phyloP scores from a whole-genome alignment of 2,113 vertebrate genomes.

The Progne subis region DNA sequence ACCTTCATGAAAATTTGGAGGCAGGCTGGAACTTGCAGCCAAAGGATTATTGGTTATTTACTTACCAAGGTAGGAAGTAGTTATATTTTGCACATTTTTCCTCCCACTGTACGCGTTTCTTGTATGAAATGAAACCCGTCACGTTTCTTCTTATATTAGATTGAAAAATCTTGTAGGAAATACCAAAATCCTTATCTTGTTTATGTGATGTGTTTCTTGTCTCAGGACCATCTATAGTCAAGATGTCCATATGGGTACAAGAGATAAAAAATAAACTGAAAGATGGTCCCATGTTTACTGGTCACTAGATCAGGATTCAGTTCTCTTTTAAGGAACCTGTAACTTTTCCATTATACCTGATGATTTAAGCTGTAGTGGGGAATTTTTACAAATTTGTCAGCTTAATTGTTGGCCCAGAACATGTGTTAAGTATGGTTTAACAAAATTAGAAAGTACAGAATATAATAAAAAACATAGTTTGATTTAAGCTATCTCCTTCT shows the following conservation, averaged over 20 bases:
- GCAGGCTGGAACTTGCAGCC: not conserved
- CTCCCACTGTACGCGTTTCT: rapidly evolving
- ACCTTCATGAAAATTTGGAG: not conserved
- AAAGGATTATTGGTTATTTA: not conserved
- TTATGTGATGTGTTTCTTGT: not conserved
- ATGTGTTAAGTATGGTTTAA: not conserved
- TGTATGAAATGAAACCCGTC: not conserved
- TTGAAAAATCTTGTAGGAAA: not conserved
- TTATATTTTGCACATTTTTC: not conserved
- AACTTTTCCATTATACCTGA: not conserved
- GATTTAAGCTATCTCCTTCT: not conserved
- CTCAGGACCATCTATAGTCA: not conserved
- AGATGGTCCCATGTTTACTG: not conserved
- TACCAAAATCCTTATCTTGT: not conserved
- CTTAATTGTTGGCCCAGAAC: not conserved
- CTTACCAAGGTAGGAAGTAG: rapidly evolving
- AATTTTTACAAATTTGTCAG: not conserved
- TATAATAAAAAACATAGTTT: not conserved
- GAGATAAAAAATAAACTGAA: slow-evolving; percentile 21
- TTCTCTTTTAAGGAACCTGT: not conserved
- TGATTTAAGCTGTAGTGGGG: not conserved
- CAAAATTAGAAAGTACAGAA: not conserved
- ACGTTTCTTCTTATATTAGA: not conserved
- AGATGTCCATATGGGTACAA: not conserved
- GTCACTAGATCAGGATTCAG: not conserved